These are phyloP conservation scores for Mesocentrotus franciscanus DNA, from an alignment of 53 echinoderm and acorn worm species.

Conservation along the genomic window DNA sequence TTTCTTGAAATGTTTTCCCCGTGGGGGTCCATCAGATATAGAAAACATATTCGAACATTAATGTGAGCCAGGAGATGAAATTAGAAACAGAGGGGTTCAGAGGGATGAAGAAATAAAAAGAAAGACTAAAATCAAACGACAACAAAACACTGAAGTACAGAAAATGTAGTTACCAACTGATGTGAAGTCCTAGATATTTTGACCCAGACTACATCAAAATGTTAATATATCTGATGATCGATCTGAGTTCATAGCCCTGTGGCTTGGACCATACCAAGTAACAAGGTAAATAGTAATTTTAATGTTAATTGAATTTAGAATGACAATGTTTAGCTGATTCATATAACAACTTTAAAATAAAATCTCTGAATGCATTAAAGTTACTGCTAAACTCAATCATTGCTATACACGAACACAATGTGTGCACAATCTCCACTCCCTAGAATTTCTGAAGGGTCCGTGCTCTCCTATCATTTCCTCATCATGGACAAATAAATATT, in stretches of 20 bases:
- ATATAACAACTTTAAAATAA: not conserved
- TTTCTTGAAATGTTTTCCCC: not conserved
- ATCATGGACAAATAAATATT: not conserved
- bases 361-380: not conserved
- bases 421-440: too few species aligned
- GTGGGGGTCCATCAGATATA: constrained; percentile 42
- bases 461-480: not conserved
- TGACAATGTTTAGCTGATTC: not conserved
- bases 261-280: too few species aligned
- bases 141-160: not conserved
- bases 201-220: too few species aligned
- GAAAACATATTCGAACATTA: constrained; percentile 49
- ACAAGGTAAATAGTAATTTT: too few species aligned
- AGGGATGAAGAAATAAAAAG: not conserved
- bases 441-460: too few species aligned
- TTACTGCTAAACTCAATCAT: not conserved
- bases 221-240: too few species aligned
- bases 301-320: not conserved
- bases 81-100: not conserved
- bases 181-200: not conserved
- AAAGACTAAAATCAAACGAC: not conserved
- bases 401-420: not conserved
- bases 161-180: not conserved
- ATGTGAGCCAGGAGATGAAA: constrained; percentile 24
- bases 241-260: too few species aligned